Base-by-base conservation (phyloP, 2,113 vertebrate genomes). In the Psammodynastes pulverulentus region DNA sequence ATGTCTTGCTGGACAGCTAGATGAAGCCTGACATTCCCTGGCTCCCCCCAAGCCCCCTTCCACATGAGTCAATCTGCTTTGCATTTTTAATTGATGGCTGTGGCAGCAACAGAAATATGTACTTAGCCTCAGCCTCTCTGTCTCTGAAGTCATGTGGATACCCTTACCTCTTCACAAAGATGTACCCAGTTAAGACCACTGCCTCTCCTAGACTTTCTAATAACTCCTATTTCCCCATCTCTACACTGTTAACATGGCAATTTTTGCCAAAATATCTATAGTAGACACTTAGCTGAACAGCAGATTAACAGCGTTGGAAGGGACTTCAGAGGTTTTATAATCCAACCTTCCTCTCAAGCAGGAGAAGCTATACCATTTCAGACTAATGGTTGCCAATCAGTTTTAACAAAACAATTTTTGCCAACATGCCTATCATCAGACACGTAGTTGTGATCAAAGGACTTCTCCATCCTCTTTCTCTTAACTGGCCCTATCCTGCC, bases 51-150 rank as follows among this genome's bases (percentile, higher is more conserved):
- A 91, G 93, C 94, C 94, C 95, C 92, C 92, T 94, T 94, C 95
- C 95, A 95, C 94, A 94, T 94, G 92, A 94, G 90, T 94, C 93
- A 94, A 93, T 94, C 92, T 95, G 93, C 92, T 95, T 95, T 95
- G 94, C 95, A 95, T 95, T 95, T 95, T 95, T 95, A 95, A 95
- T 95, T 95, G 95, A 94, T 91, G 92, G 92, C 90, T 94, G 87
- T 93, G 93, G 90, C 91, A 91, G 93, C 92, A 93, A 95, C 93
- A 95, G 89, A 89, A 93, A 94, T 94, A 92, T 94, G 89, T 95
- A 95, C 95, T 95, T 95, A 88, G 90, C 58, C n/a, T 87, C 34
- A 79, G 10, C 52, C 62, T 29, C 34, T 9, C 85, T 23, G 34
- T 46, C 39, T 7, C n/a, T n/a, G 43, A 5, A 46, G 84, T 84